Conservation (phyloP, 2,113 vertebrate species). For the Spilogale gracilis region DNA sequence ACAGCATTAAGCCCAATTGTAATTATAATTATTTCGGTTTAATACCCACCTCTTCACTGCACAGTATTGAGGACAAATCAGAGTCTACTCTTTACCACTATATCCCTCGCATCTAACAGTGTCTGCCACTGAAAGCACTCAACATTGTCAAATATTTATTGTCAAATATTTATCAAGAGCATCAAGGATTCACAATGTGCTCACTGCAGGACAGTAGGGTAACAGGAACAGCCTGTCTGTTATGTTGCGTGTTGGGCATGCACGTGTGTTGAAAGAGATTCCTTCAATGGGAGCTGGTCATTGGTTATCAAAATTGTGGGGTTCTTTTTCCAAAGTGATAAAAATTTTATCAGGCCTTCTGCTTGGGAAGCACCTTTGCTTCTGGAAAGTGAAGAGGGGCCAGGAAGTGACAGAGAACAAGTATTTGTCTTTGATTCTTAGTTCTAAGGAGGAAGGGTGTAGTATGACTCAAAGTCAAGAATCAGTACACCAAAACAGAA, state of each 20-base stretch:
- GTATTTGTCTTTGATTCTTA: not conserved
- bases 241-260: not conserved
- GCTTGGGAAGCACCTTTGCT: not conserved
- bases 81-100: not conserved
- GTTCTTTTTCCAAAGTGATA: not conserved
- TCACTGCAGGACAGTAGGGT: not conserved
- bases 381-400: not conserved
- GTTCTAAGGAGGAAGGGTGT: not conserved
- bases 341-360: not conserved
- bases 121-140: not conserved
- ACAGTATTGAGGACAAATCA: not conserved
- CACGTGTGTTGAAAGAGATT: not conserved
- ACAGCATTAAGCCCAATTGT: not conserved
- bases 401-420: not conserved
- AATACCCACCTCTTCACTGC: not conserved
- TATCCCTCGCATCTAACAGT: not conserved
- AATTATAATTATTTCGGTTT: not conserved
- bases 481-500: not conserved
- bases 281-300: not conserved
- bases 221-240: not conserved
- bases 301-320: not conserved
- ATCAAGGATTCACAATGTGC: not conserved
- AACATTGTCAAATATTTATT: not conserved
- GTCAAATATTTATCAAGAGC: not conserved
- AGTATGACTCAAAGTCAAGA: not conserved